A percentile compares a stretch with the other conserved stretches of the same genome.
phyloP scores from a whole-genome alignment of 2,888 invertebrate genomes.

The Idaea straminata region DNA sequence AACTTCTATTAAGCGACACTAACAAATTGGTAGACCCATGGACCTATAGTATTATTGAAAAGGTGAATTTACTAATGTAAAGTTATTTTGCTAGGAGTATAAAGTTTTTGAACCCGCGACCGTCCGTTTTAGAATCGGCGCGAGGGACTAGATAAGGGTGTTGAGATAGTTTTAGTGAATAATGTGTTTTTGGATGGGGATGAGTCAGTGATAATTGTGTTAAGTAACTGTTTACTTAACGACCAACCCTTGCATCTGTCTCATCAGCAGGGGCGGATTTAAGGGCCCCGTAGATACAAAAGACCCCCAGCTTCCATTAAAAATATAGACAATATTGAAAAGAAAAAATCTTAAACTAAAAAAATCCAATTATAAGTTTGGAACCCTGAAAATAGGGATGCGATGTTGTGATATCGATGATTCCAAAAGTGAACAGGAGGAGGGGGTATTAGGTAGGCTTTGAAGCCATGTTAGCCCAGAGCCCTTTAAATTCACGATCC shows the following conservation, averaged over 20 bases:
- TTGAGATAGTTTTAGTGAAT: background rate
- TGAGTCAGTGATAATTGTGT: background rate
- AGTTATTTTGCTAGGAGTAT: background rate
- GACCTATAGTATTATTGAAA: slow-evolving; percentile 42
- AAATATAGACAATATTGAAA: too few species aligned
- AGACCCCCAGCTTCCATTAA: too few species aligned
- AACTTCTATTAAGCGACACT: slow-evolving; percentile 59
- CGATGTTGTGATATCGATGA: too few species aligned
- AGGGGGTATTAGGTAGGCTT: too few species aligned
- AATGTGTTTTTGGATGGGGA: background rate
- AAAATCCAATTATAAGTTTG: too few species aligned
- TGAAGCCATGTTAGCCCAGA: too few species aligned
- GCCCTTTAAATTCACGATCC: too few species aligned
- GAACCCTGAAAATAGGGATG: too few species aligned
- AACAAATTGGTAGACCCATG: slow-evolving; percentile 53
- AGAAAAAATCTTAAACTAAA: too few species aligned
- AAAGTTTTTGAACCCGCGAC: background rate
- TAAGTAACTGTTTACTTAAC: too few species aligned
- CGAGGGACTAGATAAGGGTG: background rate
- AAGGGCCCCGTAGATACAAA: background rate
- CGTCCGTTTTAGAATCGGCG: background rate
- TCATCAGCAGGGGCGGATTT: background rate
- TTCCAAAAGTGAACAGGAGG: too few species aligned
- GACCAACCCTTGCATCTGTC: background rate
- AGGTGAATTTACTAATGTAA: slow-evolving; percentile 3